Conservation (phyloP, 2,113 vertebrate genomes). For the Pterocles gutturalis region DNA sequence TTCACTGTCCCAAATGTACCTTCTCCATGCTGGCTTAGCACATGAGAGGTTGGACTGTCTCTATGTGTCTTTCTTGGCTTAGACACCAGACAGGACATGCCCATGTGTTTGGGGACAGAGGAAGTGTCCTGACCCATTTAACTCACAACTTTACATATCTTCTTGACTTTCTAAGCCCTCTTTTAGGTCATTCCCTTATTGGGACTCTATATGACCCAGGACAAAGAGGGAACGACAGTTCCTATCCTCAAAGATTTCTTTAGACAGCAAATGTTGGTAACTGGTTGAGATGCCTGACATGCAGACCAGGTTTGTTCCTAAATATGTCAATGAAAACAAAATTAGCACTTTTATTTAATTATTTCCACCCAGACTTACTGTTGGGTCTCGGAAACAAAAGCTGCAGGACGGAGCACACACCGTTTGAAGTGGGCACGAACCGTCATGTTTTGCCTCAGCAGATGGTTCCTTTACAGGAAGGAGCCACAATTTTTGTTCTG, state of each 20-base stretch:
- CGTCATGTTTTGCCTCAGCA: background rate
- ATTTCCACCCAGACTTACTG: background rate
- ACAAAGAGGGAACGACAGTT: background rate
- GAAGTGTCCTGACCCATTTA: background rate
- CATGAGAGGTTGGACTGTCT: accelerated
- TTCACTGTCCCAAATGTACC: background rate
- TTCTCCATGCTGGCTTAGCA: background rate
- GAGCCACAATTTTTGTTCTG: background rate
- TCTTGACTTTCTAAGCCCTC: background rate
- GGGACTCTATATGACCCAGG: background rate
- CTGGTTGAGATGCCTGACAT: accelerated
- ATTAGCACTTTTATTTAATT: background rate
- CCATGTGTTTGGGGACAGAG: background rate
- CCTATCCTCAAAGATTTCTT: background rate
- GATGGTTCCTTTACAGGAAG: background rate
- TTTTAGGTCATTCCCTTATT: background rate
- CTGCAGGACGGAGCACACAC: accelerated
- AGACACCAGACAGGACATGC: background rate
- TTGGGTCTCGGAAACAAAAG: background rate
- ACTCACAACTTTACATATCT: background rate
- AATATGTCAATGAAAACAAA: background rate
- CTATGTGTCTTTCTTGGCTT: background rate
- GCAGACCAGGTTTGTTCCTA: background rate
- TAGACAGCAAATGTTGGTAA: accelerated
- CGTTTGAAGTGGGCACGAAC: background rate